A percentile compares a stretch with the other conserved stretches of the same genome.
These are phyloP conservation scores for Semotilus atromaculatus DNA, from an alignment of 2,797 vertebrate species.

Conservation along the genomic window DNA sequence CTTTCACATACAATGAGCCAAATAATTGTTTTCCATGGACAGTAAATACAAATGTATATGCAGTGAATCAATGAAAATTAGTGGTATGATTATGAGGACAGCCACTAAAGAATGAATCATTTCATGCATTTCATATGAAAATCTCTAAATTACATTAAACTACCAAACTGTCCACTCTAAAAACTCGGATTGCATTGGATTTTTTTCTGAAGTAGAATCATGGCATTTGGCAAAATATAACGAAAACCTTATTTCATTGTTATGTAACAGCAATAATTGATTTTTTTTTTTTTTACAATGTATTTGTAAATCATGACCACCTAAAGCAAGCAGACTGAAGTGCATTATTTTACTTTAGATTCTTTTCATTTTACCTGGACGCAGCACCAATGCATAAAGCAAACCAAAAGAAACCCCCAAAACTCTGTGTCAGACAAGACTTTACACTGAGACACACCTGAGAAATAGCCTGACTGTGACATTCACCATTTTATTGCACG, in stretches of 20 bases:
- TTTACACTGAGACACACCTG: conserved; percentile 41
- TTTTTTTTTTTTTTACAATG: not conserved
- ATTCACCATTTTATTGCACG: conserved; percentile 69
- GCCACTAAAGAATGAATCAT: conserved; percentile 1
- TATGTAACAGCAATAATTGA: not conserved
- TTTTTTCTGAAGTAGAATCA: conserved; percentile 1
- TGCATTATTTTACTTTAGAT: conserved; percentile 1
- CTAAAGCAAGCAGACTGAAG: conserved; percentile 26
- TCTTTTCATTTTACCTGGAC: not conserved
- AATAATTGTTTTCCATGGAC: conserved; percentile 1
- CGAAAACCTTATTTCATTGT: conserved; percentile 9
- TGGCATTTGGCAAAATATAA: conserved; percentile 26
- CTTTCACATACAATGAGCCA: conserved; percentile 32
- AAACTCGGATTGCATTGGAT: conserved; percentile 2
- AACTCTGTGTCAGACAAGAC: conserved; percentile 28
- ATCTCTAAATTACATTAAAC: conserved; percentile 17
- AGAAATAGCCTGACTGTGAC: conserved; percentile 54
- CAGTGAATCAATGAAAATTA: conserved; percentile 16
- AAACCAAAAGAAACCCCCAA: conserved; percentile 23
- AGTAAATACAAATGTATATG: conserved; percentile 29
- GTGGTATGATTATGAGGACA: conserved; percentile 16
- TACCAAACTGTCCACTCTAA: not conserved
- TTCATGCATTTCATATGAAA: conserved; percentile 27
- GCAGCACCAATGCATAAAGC: conserved; percentile 27
- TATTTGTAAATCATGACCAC: not conserved